Conservation (phyloP, 2,113 vertebrate genomes). For the Penelope pileata region DNA sequence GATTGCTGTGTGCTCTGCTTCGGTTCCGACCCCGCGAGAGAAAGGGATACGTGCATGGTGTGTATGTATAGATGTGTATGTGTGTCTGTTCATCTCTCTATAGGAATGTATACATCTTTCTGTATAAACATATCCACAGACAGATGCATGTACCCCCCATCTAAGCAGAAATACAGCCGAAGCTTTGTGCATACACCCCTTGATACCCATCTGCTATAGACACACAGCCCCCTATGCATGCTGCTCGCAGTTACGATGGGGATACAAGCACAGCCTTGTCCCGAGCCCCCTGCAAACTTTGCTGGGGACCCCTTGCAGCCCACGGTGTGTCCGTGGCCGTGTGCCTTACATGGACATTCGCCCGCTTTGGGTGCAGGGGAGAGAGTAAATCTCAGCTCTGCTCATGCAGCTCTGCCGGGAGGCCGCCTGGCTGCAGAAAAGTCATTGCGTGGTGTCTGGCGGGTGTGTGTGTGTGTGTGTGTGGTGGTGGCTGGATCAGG, state of each 20-base stretch:
- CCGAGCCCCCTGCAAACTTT: slow-evolving; percentile 55
- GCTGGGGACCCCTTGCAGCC: background rate
- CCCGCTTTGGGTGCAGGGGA: background rate
- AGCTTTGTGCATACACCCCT: background rate
- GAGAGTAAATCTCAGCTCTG: slow-evolving; percentile 17
- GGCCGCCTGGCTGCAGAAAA: slow-evolving; percentile 55
- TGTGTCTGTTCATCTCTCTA: too few species aligned
- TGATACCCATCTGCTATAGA: background rate
- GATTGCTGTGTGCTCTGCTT: background rate
- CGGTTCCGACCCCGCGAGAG: background rate
- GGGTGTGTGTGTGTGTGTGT: background rate
- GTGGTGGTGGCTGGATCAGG: background rate
- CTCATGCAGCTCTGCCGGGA: slow-evolving; percentile 9
- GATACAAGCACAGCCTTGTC: background rate
- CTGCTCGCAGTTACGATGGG: background rate
- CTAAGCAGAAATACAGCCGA: too few species aligned
- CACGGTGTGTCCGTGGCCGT: background rate
- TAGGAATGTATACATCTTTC: background rate
- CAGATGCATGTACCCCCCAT: background rate
- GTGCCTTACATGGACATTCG: background rate
- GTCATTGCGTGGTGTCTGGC: slow-evolving; percentile 55
- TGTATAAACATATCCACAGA: background rate
- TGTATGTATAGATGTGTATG: background rate
- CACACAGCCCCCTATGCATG: background rate
- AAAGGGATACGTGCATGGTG: background rate